Percentiles rank a stretch among this genome's conserved stretches.
Evolutionary conservation across 1,140 invertebrate genomes (phyloP).

Genomic region (Drosophila mojavensis): DNA sequence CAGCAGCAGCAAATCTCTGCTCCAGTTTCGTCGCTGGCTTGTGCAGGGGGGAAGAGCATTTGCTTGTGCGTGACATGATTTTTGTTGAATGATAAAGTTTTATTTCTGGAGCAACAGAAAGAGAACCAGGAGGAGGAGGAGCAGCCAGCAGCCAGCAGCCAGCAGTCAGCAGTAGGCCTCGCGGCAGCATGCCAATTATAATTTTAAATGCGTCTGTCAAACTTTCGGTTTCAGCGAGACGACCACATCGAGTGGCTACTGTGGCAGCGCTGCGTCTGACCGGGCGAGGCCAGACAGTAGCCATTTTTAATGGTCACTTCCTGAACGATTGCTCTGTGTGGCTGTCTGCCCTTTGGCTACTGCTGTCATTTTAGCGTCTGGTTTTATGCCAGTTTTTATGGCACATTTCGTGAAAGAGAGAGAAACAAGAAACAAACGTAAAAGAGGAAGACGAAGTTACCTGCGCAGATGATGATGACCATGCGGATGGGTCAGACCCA

Average conservation of each 20-base stretch:
- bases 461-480: constrained; percentile 52
- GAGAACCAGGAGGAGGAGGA: neutral
- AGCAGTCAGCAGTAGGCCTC: neutral
- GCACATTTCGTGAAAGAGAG: neutral
- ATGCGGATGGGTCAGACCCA: constrained; percentile 44
- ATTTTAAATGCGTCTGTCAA: constrained; percentile 73
- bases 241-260: constrained; percentile 6
- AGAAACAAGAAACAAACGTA: no score
- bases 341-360: constrained; percentile 21
- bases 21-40: constrained; percentile 29
- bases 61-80: constrained; percentile 61
- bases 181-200: constrained; percentile 70
- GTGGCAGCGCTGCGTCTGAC: neutral
- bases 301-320: constrained; percentile 42
- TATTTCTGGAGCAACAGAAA: constrained; percentile 30
- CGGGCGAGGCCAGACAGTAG: constrained; percentile 35
- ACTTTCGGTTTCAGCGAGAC: constrained; percentile 45
- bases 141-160: neutral
- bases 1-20: constrained; percentile 35
- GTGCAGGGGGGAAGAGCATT: neutral
- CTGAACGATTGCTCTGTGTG: constrained; percentile 19
- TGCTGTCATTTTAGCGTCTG: constrained; percentile 20
- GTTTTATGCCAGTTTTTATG: constrained; percentile 10
- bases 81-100: constrained; percentile 59
- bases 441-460: constrained; percentile 24